A percentile compares a stretch with the other conserved stretches of the same genome.
phyloP scores from a whole-genome alignment of 1,140 invertebrate species.

The Pseudomyrmex sp. region DNA sequence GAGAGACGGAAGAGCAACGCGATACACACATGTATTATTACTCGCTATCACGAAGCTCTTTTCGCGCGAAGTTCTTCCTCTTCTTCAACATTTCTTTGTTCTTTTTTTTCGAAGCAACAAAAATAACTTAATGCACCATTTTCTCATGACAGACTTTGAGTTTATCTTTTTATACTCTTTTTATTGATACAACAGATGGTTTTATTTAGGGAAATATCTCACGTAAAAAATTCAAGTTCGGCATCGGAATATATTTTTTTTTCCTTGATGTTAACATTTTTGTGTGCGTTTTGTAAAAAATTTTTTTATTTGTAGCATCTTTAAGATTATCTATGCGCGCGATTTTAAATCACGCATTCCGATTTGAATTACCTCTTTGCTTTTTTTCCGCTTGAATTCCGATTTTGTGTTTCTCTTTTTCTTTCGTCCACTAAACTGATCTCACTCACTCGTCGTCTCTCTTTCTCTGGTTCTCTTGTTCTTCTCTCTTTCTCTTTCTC shows the following conservation, averaged over 20 bases:
- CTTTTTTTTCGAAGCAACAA: neutral
- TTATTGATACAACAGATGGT: neutral
- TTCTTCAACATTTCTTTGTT: neutral
- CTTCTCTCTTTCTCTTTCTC: conserved; percentile 39
- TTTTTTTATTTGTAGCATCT: neutral
- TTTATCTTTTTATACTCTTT: neutral
- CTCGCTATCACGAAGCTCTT: neutral
- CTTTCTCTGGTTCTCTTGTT: conserved; percentile 10
- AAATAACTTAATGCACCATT: neutral
- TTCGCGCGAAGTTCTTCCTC: neutral
- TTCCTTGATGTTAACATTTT: neutral
- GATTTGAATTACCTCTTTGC: conserved; percentile 34
- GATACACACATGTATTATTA: neutral
- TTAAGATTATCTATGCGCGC: neutral
- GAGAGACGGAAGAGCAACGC: conserved; percentile 12
- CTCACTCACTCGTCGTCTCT: conserved; percentile 42
- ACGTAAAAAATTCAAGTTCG: no score
- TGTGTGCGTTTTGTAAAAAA: neutral
- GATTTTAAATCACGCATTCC: conserved; percentile 32
- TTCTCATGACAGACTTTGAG: neutral
- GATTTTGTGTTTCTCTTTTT: conserved; percentile 23
- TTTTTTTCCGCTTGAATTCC: conserved; percentile 21
- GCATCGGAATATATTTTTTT: no score
- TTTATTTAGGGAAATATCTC: neutral
- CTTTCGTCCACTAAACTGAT: conserved; percentile 24